phyloP scores from a whole-genome alignment of 2,888 invertebrate species.

The Cetonia aurata region DNA sequence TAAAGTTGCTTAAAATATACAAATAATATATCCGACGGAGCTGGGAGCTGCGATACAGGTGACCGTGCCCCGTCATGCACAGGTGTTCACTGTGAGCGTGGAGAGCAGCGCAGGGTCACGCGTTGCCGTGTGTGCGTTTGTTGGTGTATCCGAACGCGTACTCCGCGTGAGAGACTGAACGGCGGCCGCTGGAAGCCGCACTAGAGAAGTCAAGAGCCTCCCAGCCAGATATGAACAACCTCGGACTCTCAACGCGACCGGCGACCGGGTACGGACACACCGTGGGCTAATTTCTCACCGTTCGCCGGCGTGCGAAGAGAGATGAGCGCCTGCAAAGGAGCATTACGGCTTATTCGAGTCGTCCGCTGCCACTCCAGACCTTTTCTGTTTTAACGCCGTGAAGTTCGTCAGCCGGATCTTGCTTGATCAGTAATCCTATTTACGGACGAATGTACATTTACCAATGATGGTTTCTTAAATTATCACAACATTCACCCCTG shows the following conservation, averaged over 20 bases:
- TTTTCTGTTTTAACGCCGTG: too few relatives aligned
- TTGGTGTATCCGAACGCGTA: neutral
- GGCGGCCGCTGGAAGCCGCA: conserved; percentile 29
- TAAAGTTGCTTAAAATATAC: too few relatives aligned
- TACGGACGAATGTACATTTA: too few relatives aligned
- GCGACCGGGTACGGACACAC: conserved; percentile 1
- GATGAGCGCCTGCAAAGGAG: too few relatives aligned
- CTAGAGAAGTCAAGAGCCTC: conserved; percentile 40
- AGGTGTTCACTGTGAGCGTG: conserved; percentile 30
- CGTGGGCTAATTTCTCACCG: conserved; percentile 30
- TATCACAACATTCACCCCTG: too few relatives aligned
- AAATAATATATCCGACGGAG: too few relatives aligned
- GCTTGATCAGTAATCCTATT: too few relatives aligned
- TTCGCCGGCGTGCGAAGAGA: neutral
- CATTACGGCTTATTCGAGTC: too few relatives aligned
- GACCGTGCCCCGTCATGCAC: conserved; percentile 29
- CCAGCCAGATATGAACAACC: conserved; percentile 40
- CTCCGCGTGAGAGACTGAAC: conserved; percentile 33
- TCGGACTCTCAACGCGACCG: conserved; percentile 15
- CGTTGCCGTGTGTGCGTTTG: neutral
- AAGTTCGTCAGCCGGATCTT: too few relatives aligned
- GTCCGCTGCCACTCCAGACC: too few relatives aligned
- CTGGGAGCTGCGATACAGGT: conserved; percentile 6
- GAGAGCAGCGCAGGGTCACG: conserved; percentile 24
- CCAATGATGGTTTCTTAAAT: too few relatives aligned